Evolutionary conservation across 2,888 invertebrate genomes (phyloP).

Genomic region (Phyllotreta cruciferae): DNA sequence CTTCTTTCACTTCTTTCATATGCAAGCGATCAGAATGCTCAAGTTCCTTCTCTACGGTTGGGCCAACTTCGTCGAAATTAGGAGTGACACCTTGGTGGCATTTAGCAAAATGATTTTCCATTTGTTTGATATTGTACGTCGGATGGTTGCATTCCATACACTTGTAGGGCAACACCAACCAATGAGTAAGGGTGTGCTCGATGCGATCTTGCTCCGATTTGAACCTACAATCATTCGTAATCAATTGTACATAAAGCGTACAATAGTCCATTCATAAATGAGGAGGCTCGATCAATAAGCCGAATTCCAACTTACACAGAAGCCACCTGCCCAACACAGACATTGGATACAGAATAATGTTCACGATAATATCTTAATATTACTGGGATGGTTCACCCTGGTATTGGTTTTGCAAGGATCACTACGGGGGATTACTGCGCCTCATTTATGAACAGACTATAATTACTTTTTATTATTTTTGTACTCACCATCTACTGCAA

Average conservation of each 20-base stretch:
- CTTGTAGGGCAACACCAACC: constrained; percentile 59
- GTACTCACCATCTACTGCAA: constrained; percentile 43
- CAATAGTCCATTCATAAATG: no score
- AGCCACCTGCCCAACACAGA: no score
- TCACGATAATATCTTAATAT: no score
- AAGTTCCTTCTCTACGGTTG: constrained; percentile 36
- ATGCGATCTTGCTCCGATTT: constrained; percentile 49
- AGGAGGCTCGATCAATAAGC: no score
- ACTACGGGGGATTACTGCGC: no score
- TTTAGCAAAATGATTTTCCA: constrained; percentile 49
- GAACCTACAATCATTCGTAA: constrained; percentile 44
- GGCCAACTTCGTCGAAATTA: constrained; percentile 33
- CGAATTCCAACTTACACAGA: no score
- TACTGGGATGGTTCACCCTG: no score
- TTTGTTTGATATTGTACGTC: constrained; percentile 48
- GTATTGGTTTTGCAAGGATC: no score
- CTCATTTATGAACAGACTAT: no score
- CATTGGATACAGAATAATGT: no score
- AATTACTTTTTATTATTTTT: no score
- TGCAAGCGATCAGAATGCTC: constrained; percentile 29
- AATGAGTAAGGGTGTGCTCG: constrained; percentile 62
- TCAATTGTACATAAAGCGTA: no score
- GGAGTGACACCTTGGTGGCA: constrained; percentile 32
- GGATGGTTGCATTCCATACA: constrained; percentile 60
- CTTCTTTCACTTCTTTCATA: constrained; percentile 28